These are phyloP conservation scores for Podargus strigoides DNA, from an alignment of 2,797 vertebrate genomes.

Conservation along the genomic window DNA sequence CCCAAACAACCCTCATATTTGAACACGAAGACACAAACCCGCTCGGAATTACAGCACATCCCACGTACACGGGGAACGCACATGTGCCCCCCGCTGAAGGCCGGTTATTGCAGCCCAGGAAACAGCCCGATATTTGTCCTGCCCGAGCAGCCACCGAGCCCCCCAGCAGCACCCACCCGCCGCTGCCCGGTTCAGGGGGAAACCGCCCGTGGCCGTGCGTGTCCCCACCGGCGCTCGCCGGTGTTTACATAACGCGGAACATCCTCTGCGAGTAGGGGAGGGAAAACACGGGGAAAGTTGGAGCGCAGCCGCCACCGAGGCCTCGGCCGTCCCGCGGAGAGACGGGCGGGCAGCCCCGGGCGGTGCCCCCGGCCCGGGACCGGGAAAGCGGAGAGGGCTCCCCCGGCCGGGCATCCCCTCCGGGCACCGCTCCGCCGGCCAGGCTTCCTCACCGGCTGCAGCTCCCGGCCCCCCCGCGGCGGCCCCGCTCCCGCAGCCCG, in stretches of 20 bases:
- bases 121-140: conserved; percentile 70
- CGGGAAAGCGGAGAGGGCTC: background rate
- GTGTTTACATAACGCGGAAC: conserved; percentile 18
- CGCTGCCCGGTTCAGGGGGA: background rate
- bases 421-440: background rate
- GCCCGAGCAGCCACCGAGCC: conserved; percentile 24
- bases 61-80: background rate
- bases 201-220: too few species aligned
- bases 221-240: background rate
- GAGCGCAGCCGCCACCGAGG: background rate
- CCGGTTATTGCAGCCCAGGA: conserved; percentile 68
- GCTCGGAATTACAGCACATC: background rate
- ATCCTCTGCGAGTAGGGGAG: background rate
- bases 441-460: background rate
- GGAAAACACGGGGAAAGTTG: background rate
- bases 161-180: background rate
- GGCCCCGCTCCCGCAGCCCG: background rate
- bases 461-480: background rate
- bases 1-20: background rate
- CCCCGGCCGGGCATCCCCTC: background rate
- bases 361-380: background rate
- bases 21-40: background rate
- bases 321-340: rapidly evolving
- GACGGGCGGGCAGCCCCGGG: background rate
- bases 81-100: conserved; percentile 6